Base-by-base conservation (phyloP, 2,888 invertebrate species). In the Latrodectus elegans region DNA sequence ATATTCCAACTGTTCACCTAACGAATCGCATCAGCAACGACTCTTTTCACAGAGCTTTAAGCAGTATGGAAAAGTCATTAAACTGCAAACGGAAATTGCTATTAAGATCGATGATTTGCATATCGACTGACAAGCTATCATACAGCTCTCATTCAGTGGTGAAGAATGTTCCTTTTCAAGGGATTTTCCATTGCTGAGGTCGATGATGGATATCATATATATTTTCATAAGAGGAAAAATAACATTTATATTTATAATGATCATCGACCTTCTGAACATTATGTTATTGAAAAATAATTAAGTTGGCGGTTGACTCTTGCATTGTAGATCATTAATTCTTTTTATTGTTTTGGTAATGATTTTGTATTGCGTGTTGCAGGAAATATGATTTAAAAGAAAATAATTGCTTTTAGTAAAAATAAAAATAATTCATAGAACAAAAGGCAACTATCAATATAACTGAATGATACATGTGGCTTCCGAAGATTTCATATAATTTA, bases 51-150 rank as follows among this genome's bases (percentile, higher is more conserved):
- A 22, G 22, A 15, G 26, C 17, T 26, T 15, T 55, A 55, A 55
- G 55, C 15, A 55, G 9, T 49, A 73, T 67, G 67, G 17, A 4
- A 51, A 52, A 67, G 49, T 77, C 77, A 68, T 77, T 77, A 77
- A 15, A 14, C 2, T 49, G 49, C 38, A 38, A 55, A 38, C 70
- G 70, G 70, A 26, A 70, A 70, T 70, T 70, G 77, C 77, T 52
- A 77, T 77, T 65, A 51, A 77, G 67, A 67, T 77, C 77, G 53
- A 77, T 77, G 77, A 77, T 67, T 77, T 77, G 52, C 77, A 67
- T 68, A 77, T 77, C 53, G 77, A 77, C 67, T 64, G 53, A 22
- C 53, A 55, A 12, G 11, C 74, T 55, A 15, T 55, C 15, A 15
- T 55, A 38, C 55, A 8, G 14, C 55, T 55, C 55, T 55, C 55